Percentiles rank a stretch among this genome's conserved stretches.
Evolutionary conservation across 1,140 invertebrate genomes (phyloP).

Genomic region (Oncopodura yosiiana): DNA sequence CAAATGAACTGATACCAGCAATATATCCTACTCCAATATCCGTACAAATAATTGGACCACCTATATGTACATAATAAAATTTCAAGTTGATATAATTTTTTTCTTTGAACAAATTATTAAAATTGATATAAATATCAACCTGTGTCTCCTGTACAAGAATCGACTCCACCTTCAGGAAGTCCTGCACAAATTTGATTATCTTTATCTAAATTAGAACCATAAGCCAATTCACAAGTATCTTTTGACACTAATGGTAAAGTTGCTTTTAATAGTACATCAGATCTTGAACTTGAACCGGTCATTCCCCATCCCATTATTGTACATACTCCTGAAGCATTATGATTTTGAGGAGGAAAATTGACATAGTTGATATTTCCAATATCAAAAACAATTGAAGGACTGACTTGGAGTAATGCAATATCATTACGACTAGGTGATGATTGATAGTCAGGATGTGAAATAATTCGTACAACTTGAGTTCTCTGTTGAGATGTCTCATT

Average conservation of each 20-base stretch:
- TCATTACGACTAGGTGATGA: conserved; percentile 1
- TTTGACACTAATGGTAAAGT: background rate
- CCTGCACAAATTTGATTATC: conserved; percentile 4
- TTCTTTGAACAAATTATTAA: background rate
- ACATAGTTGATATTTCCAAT: no score
- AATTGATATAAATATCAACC: background rate
- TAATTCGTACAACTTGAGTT: background rate
- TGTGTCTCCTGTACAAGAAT: conserved; percentile 6
- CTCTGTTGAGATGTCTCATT: conserved; percentile 3
- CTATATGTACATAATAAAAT: background rate
- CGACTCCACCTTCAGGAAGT: background rate
- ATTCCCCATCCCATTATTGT: conserved; percentile 4
- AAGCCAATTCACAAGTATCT: conserved; percentile 1
- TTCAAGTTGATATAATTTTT: background rate
- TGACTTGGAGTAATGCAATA: background rate
- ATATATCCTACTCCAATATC: conserved; percentile 4
- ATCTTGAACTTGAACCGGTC: background rate
- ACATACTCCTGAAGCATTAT: background rate
- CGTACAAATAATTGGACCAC: conserved; percentile 11
- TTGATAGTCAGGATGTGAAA: conserved; percentile 7
- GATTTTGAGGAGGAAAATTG: background rate
- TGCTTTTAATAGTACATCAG: conserved; percentile 1
- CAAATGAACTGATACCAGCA: conserved; percentile 8
- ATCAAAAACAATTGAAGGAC: background rate
- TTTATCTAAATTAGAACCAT: background rate